phyloP scores from a whole-genome alignment of 2,113 vertebrate species.

The Craseonycteris thonglongyai region DNA sequence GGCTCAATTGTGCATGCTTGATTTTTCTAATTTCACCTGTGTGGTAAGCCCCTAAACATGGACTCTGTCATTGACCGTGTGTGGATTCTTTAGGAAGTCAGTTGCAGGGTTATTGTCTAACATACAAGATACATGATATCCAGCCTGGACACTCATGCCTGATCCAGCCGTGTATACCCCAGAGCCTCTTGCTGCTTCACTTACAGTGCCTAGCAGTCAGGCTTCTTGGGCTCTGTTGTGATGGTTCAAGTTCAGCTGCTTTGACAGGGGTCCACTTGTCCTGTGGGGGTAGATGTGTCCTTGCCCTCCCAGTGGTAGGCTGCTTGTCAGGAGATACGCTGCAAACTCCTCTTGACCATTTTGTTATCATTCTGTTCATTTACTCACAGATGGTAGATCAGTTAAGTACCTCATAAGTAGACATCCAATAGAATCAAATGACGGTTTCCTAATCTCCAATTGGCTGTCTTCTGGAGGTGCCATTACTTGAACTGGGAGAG shows the following conservation, averaged over 20 bases:
- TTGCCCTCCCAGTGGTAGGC: not conserved
- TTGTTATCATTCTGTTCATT: not conserved
- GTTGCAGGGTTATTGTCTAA: not conserved
- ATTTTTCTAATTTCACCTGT: not conserved
- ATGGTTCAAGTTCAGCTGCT: not conserved
- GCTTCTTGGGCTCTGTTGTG: not conserved
- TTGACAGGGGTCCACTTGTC: not conserved
- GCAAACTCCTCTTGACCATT: not conserved
- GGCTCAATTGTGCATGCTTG: too few relatives aligned
- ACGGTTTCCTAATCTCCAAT: not conserved
- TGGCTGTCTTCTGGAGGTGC: not conserved
- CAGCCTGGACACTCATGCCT: not conserved
- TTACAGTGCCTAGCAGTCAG: too few relatives aligned
- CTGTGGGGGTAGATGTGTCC: too few relatives aligned
- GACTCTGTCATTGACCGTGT: not conserved
- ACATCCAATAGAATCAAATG: not conserved
- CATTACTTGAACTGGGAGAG: not conserved
- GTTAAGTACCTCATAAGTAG: not conserved
- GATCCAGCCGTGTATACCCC: fast-evolving
- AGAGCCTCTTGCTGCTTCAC: not conserved
- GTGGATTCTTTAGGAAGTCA: not conserved
- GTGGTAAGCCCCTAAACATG: not conserved
- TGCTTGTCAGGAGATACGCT: not conserved
- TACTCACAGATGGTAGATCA: not conserved
- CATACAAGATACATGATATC: not conserved